phyloP scores from a whole-genome alignment of 2,797 vertebrate genomes.

The Scolopax rusticola region DNA sequence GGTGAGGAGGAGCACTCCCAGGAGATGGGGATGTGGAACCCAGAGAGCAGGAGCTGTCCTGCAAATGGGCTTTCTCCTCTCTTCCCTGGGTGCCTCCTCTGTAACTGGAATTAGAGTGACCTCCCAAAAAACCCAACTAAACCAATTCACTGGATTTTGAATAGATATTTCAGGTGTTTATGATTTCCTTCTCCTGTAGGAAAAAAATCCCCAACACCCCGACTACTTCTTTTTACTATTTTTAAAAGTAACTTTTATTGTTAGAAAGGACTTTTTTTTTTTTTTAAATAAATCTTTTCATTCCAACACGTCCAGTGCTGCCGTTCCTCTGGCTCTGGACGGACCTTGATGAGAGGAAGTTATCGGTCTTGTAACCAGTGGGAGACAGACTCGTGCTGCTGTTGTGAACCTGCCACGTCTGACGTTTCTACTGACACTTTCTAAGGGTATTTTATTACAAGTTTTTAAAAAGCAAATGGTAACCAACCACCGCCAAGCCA shows the following conservation, averaged over 20 bases:
- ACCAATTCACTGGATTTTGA: conserved; percentile 29
- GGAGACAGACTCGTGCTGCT: background rate
- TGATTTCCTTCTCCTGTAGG: background rate
- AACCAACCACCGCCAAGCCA: background rate
- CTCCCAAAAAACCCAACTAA: background rate
- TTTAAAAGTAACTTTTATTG: conserved; percentile 43
- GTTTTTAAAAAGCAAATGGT: background rate
- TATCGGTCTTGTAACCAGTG: background rate
- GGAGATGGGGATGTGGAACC: background rate
- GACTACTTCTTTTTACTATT: conserved; percentile 38
- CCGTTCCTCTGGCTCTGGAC: background rate
- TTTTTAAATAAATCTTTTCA: conserved; percentile 60
- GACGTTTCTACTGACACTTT: background rate
- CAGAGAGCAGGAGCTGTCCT: background rate
- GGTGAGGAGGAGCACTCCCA: background rate
- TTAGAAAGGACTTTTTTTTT: conserved; percentile 52
- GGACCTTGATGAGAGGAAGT: background rate
- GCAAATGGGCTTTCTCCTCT: background rate
- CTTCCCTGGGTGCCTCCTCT: background rate
- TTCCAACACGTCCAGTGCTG: conserved; percentile 5
- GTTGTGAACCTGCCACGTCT: background rate
- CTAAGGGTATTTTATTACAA: background rate
- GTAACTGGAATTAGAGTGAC: background rate
- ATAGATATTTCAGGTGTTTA: conserved; percentile 58
- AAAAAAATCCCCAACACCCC: background rate